phyloP scores from a whole-genome alignment of 2,797 vertebrate species.

The Euphonia xanthogaster region DNA sequence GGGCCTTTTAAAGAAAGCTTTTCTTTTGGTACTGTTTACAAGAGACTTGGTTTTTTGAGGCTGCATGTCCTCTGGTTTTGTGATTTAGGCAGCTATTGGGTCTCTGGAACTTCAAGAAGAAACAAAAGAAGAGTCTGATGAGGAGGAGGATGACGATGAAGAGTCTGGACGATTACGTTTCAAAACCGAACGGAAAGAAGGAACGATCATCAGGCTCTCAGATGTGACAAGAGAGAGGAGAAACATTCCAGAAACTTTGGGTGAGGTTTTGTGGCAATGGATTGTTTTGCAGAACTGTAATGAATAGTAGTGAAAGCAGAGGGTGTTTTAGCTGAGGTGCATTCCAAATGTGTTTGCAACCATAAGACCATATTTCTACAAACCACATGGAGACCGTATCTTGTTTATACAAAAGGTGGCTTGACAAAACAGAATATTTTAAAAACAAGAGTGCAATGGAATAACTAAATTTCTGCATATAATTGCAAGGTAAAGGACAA shows the following conservation, averaged over 20 bases:
- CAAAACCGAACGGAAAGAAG: conserved; percentile 94
- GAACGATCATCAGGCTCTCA: conserved; percentile 88
- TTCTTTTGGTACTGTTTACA: background rate
- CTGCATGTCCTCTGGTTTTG: background rate
- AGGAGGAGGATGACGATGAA: conserved; percentile 93
- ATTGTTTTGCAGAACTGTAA: background rate
- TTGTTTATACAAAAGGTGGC: background rate
- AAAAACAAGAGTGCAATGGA: background rate
- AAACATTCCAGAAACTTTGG: conserved; percentile 96
- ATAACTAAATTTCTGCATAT: background rate
- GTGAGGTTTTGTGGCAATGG: conserved; percentile 69
- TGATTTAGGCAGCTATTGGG: conserved; percentile 81
- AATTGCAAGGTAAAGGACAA: background rate
- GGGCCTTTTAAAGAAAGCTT: background rate
- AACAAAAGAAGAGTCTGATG: conserved; percentile 91
- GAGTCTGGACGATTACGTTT: conserved; percentile 91
- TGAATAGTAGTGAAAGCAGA: background rate
- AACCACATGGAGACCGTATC: fast-evolving
- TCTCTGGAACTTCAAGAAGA: conserved; percentile 79
- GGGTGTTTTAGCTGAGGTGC: background rate
- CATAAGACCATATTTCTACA: background rate
- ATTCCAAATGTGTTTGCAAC: background rate
- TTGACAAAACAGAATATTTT: background rate
- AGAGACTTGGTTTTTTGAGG: background rate
- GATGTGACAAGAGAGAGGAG: conserved; percentile 89